phyloP scores from a whole-genome alignment of 2,113 vertebrate genomes.

The Hippocampus abdominalis region DNA sequence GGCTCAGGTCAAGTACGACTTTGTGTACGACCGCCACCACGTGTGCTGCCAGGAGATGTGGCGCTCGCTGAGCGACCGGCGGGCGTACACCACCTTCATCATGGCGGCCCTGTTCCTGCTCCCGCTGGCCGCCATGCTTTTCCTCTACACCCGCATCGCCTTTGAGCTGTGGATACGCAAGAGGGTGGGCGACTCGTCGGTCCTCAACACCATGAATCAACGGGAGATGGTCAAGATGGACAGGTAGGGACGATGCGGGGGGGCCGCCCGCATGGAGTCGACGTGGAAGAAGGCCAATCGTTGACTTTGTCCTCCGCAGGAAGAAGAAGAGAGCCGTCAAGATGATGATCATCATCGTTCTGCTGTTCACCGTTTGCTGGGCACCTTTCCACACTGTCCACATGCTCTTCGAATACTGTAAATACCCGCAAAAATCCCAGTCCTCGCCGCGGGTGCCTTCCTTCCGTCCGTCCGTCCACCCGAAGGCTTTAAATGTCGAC shows the following conservation, averaged over 20 bases:
- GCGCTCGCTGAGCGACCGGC: conserved; percentile 64
- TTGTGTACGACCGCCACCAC: conserved; percentile 78
- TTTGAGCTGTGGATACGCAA: conserved; percentile 79
- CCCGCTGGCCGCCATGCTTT: conserved; percentile 73
- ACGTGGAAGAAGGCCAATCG: not conserved
- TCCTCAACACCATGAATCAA: conserved; percentile 77
- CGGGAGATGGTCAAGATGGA: conserved; percentile 77
- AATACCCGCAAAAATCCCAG: conserved; percentile 34
- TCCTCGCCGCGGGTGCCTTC: too few species aligned
- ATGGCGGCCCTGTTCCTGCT: conserved; percentile 79
- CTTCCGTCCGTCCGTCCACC: not conserved
- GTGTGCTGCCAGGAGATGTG: conserved; percentile 80
- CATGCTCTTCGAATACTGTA: conserved; percentile 81
- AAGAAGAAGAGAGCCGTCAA: conserved; percentile 81
- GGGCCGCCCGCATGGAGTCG: too few species aligned
- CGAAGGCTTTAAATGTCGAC: not conserved
- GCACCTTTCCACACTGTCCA: conserved; percentile 80
- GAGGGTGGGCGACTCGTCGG: conserved; percentile 74
- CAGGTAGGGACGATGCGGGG: conserved; percentile 43
- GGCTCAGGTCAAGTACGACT: conserved; percentile 79
- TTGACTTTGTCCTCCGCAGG: conserved; percentile 46
- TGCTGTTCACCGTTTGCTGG: conserved; percentile 81
- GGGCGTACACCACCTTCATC: conserved; percentile 77
- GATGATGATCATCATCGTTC: conserved; percentile 80
- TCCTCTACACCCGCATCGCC: conserved; percentile 76